Base-by-base conservation (phyloP, 2,888 invertebrate species). In the Alsophila aescularia region DNA sequence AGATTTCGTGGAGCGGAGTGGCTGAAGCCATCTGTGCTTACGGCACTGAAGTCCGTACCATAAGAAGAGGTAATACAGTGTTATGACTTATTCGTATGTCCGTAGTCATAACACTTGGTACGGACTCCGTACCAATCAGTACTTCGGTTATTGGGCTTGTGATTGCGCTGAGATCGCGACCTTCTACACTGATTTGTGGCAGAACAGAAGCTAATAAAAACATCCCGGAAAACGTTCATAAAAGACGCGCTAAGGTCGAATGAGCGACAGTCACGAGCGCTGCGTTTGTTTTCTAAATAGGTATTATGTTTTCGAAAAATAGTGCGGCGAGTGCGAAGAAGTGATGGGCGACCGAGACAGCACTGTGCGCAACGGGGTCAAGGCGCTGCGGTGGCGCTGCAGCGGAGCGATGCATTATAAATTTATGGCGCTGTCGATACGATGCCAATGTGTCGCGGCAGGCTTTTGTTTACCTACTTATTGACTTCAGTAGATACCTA, bases 291-390 rank as follows among this genome's bases (percentile, higher is more conserved):
- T 44, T 34, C 21, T n/a, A 35, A 34, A 35, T 15, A 2, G 1
- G 10, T n/a, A 27, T n/a, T 21, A 21, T n/a, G n/a, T 29, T 29
- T 2, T n/a, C 2, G 29, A 29, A 44, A 41, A 52, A 45, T 15
- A 13, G 39, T 32, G 42, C 42, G 21, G 31, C 29, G 44, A 13
- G 39, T 32, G 42, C 42, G 21, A 21, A 37, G 44, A 12, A 13
- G 45, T 35, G 52, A 52, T 47, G 52, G 45, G 40, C 45, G 35
- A 35, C 44, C 35, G 45, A 34, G 52, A 27, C 40, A 52, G 52
- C 45, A 47, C 41, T 47, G 52, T 47, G 45, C 45, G 21, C 45
- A 47, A 41, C 29, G 39, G 15, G 52, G 52, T 52, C 52, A 41
- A 52, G 52, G 45, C 34, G 42, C 29, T 4, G 13, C 49, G 24